phyloP scores from a whole-genome alignment of 2,797 vertebrate species.

The Rousettus madagascariensis region DNA sequence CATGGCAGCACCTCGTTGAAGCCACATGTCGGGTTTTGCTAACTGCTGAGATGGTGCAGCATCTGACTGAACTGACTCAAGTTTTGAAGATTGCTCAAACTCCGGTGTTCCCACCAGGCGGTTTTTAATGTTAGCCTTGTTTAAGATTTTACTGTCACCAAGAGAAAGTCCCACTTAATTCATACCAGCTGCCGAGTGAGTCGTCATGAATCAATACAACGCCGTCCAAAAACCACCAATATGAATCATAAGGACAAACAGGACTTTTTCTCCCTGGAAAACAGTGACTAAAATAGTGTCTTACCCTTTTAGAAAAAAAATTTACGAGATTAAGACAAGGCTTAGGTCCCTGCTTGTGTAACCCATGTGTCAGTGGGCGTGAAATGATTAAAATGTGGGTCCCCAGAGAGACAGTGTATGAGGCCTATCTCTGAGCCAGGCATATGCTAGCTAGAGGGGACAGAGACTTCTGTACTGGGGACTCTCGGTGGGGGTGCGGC shows the following conservation, averaged over 20 bases:
- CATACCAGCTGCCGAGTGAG: conserved; percentile 60
- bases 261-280: conserved; percentile 35
- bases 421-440: neutral
- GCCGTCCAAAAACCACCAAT: conserved; percentile 53
- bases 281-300: conserved; percentile 57
- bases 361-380: neutral
- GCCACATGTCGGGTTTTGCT: accelerated
- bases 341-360: neutral
- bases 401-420: accelerated
- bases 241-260: conserved; percentile 67
- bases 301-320: conserved; percentile 41
- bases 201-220: conserved; percentile 27
- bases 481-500: accelerated
- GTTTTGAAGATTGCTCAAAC: neutral
- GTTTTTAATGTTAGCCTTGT: neutral
- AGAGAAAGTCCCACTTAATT: conserved; percentile 69
- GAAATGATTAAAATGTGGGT: neutral
- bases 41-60: neutral
- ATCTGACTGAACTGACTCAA: neutral
- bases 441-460: no score
- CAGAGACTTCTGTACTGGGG: neutral
- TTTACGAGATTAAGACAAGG: neutral
- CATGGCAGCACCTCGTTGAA: neutral
- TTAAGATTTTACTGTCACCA: conserved; percentile 28
- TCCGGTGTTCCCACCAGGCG: neutral